Base-by-base conservation (phyloP, 1,140 invertebrate species). In the Hyphantria cunea region DNA sequence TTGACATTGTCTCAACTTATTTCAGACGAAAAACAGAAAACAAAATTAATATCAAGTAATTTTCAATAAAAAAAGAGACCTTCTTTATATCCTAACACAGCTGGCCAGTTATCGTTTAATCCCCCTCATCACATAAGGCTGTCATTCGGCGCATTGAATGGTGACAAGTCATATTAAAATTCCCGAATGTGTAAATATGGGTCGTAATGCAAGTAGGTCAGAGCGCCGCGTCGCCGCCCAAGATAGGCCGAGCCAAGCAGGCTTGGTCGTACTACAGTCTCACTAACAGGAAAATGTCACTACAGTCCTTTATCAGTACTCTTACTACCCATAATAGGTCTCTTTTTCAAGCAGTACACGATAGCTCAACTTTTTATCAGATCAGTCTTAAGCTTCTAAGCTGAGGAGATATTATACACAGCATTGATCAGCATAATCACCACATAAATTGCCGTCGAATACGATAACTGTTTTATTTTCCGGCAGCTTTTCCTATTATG, bases 171-270 rank as follows among this genome's bases (percentile, higher is more conserved):
- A 56, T 66, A 75, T 70, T 67, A 76, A 69, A 72, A 76, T 73
- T 70, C 47, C 64, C 55, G 53, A 75, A 75, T 65, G 64, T 75
- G 59, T 66, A 65, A 68, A 76, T 68, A 65, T 70, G 68, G 68
- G 71, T 71, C 71, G 68, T 64, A 65, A 71, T 66, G 63, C 71
- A 76, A 76, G 71, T 76, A 76, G 74, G 74, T 76, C 74, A 76
- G 55, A 31, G 44, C 48, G 60, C 34, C 50, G 37, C 48, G 60
- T 25, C 54, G 12, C 13, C 33, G 53, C 39, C 49, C 60, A 34
- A 37, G 51, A 42, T 55, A 48, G 39, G 17, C 53, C 58, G 64
- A 54, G n/a, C 60, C 37, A 14, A 37, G 13, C 51, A 41, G 45
- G 11, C 39, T 42, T 49, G 32, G 25, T 39, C 41, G 12, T 33